A percentile compares a stretch with the other conserved stretches of the same genome.
Conservation (phyloP, 2,888 invertebrate genomes). For the Apodemia zela region DNA sequence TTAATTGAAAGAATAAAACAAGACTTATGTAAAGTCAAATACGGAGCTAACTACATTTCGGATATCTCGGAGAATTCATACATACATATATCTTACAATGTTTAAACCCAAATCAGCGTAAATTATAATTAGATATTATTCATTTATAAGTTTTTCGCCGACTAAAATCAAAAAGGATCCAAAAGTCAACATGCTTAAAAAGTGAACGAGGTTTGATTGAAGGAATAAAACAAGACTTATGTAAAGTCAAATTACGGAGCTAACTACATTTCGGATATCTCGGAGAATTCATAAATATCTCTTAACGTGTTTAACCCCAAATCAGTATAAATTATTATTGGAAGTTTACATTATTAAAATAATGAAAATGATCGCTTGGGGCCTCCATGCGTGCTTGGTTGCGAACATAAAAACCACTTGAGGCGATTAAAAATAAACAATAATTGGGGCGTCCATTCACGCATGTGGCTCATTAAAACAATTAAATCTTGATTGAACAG, state of each 20-base stretch:
- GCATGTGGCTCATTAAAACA: constrained; percentile 81
- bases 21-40: constrained; percentile 59
- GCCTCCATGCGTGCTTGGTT: constrained; percentile 74
- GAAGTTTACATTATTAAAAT: constrained; percentile 81
- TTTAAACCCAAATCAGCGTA: constrained; percentile 79
- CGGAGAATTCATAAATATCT: constrained; percentile 43
- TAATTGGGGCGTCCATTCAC: constrained; percentile 80
- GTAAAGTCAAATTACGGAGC: constrained; percentile 65
- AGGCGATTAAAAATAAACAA: constrained; percentile 81
- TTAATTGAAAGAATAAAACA: constrained; percentile 44
- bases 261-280: constrained; percentile 54
- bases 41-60: constrained; percentile 56
- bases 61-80: constrained; percentile 41
- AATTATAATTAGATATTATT: constrained; percentile 70
- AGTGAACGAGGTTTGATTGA: constrained; percentile 31
- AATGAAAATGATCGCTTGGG: constrained; percentile 77
- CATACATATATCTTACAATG: constrained; percentile 64
- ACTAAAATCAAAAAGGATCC: background rate
- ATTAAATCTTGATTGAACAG: constrained; percentile 81
- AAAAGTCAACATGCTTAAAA: constrained; percentile 9
- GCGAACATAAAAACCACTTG: constrained; percentile 79
- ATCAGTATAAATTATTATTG: constrained; percentile 80
- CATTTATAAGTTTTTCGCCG: background rate
- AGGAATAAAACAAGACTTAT: constrained; percentile 48
- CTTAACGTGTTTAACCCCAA: constrained; percentile 78